Evolutionary conservation across 2,797 vertebrate species (phyloP).

Genomic region (Periparus ater): DNA sequence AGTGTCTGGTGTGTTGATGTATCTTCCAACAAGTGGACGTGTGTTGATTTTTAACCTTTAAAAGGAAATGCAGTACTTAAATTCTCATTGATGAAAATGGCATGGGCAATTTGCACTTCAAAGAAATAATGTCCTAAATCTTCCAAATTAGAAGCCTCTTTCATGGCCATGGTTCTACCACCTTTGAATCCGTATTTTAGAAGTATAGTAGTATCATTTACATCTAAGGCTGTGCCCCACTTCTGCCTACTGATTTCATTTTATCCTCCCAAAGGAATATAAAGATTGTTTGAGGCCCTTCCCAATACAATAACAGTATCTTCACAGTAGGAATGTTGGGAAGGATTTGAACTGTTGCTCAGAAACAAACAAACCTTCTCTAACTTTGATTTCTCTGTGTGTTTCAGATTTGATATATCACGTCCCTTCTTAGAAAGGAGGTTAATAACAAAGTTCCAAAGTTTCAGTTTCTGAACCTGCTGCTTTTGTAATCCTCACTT

Average conservation of each 20-base stretch:
- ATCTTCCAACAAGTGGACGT: not conserved
- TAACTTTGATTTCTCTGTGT: not conserved
- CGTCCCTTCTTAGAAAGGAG: not conserved
- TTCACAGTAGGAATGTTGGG: not conserved
- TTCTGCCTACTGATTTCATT: not conserved
- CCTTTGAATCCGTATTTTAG: not conserved
- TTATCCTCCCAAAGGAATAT: not conserved
- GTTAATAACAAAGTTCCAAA: not conserved
- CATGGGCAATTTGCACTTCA: not conserved
- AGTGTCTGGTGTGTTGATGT: not conserved
- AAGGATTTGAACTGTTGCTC: not conserved
- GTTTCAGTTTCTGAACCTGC: not conserved
- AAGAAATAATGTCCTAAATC: not conserved
- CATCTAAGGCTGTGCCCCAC: not conserved
- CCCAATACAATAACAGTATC: not conserved
- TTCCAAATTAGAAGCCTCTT: not conserved
- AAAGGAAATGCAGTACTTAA: not conserved
- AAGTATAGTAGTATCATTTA: not conserved
- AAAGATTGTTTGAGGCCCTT: not conserved
- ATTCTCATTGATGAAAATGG: not conserved
- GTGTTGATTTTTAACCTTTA: slow-evolving; percentile 7
- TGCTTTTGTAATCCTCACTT: not conserved
- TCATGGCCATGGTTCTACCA: not conserved
- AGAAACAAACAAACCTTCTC: not conserved
- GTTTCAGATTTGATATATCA: not conserved